Evolutionary conservation across 2,113 vertebrate species (phyloP).

Genomic region (Cyrtonyx montezumae): DNA sequence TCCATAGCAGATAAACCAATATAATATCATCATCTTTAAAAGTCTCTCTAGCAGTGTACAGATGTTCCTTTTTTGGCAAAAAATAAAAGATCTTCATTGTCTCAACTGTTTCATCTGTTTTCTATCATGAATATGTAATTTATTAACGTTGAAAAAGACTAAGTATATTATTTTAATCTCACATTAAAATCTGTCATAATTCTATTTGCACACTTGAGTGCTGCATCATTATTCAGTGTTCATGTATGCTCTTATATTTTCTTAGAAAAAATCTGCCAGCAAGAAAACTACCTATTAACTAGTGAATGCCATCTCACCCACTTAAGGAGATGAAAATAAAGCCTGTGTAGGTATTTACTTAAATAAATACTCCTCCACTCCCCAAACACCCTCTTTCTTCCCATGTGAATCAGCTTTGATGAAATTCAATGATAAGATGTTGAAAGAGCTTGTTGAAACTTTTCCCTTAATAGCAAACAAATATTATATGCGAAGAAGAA

Average conservation of each 20-base stretch:
- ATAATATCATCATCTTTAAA: not conserved
- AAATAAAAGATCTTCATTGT: not conserved
- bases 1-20: not conserved
- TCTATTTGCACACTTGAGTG: not conserved
- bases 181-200: not conserved
- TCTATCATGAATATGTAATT: not conserved
- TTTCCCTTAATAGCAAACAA: not conserved
- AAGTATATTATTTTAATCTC: not conserved
- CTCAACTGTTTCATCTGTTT: not conserved
- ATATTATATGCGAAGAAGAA: not conserved
- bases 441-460: not conserved
- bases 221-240: not conserved
- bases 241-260: not conserved
- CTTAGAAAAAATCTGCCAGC: not conserved
- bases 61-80: not conserved
- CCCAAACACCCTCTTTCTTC: not conserved
- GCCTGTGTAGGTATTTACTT: not conserved
- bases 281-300: not conserved
- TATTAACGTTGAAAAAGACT: not conserved
- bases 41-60: not conserved
- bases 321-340: slow-evolving; percentile 4
- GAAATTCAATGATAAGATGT: not conserved
- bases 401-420: not conserved
- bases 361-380: not conserved
- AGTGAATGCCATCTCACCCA: not conserved